phyloP scores from a whole-genome alignment of 2,888 invertebrate species.

The Phania funesta region DNA sequence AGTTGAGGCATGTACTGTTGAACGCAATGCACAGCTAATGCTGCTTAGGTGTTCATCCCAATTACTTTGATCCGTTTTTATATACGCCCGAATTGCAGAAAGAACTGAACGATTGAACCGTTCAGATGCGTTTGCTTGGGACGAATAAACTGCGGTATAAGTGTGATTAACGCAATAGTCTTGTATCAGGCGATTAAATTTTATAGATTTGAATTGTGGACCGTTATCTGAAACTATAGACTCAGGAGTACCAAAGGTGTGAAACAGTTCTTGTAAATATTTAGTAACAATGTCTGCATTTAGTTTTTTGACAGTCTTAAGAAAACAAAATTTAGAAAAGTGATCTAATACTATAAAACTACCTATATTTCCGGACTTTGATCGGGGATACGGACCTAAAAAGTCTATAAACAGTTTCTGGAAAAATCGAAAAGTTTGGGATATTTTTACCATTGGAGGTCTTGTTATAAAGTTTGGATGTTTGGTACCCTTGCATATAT shows the following conservation, averaged over 20 bases:
- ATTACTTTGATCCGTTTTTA: constrained; percentile 34
- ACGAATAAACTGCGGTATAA: constrained; percentile 55
- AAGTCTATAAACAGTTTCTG: constrained; percentile 52
- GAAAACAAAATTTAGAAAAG: constrained; percentile 53
- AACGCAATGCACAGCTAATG: constrained; percentile 41
- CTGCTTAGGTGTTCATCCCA: constrained; percentile 25
- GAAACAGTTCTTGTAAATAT: constrained; percentile 52
- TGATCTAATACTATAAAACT: constrained; percentile 57
- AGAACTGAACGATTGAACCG: constrained; percentile 56
- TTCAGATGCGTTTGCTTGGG: constrained; percentile 57
- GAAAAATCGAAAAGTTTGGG: constrained; percentile 10
- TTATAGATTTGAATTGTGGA: constrained; percentile 43
- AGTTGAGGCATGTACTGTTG: constrained; percentile 17
- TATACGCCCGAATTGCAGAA: constrained; percentile 37
- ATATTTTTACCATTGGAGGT: constrained; percentile 28
- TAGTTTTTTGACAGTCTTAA: constrained; percentile 55
- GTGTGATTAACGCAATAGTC: constrained; percentile 45
- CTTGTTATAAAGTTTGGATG: constrained; percentile 34
- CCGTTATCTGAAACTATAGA: constrained; percentile 46
- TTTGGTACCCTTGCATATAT: constrained; percentile 43
- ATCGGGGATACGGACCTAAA: constrained; percentile 51
- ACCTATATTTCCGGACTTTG: constrained; percentile 48
- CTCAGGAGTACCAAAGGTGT: constrained; percentile 44
- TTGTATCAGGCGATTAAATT: constrained; percentile 44
- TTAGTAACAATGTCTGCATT: constrained; percentile 27